Percentiles rank a stretch among this genome's conserved stretches.
phyloP scores from a whole-genome alignment of 2,797 vertebrate species.

The Chiloscyllium punctatum region DNA sequence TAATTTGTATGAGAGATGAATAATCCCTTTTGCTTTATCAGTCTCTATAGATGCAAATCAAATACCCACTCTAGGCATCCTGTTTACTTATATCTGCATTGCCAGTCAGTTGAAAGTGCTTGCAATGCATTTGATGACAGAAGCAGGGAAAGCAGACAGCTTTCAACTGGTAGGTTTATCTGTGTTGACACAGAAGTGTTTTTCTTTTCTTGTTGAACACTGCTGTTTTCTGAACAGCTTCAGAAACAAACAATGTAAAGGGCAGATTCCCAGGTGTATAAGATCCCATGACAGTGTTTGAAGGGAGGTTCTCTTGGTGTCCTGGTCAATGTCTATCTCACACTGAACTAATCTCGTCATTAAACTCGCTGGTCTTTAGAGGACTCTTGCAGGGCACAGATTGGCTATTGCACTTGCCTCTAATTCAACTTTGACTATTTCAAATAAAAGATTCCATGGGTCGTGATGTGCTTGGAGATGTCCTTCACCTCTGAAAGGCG shows the following conservation, averaged over 20 bases:
- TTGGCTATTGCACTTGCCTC: background rate
- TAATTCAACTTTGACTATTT: background rate
- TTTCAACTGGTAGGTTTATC: background rate
- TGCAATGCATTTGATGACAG: constrained; percentile 11
- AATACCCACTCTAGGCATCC: background rate
- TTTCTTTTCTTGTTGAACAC: background rate
- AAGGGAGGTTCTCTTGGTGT: background rate
- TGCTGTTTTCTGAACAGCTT: background rate
- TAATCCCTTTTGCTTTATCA: constrained; percentile 25
- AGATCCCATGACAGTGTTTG: background rate
- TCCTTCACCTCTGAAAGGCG: background rate
- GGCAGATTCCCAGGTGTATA: background rate
- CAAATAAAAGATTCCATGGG: background rate
- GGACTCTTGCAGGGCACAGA: background rate
- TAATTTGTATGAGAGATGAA: background rate
- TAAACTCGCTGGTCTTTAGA: background rate
- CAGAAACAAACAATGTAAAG: background rate
- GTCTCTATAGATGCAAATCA: constrained; percentile 22
- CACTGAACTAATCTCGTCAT: background rate
- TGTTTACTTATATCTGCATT: background rate
- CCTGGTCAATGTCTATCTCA: background rate
- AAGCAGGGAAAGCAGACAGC: background rate
- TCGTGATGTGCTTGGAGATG: background rate
- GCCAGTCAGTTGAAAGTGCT: background rate
- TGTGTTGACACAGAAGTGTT: background rate